These are phyloP conservation scores for Lobophora halterata DNA, from an alignment of 2,888 invertebrate species.

Conservation along the genomic window DNA sequence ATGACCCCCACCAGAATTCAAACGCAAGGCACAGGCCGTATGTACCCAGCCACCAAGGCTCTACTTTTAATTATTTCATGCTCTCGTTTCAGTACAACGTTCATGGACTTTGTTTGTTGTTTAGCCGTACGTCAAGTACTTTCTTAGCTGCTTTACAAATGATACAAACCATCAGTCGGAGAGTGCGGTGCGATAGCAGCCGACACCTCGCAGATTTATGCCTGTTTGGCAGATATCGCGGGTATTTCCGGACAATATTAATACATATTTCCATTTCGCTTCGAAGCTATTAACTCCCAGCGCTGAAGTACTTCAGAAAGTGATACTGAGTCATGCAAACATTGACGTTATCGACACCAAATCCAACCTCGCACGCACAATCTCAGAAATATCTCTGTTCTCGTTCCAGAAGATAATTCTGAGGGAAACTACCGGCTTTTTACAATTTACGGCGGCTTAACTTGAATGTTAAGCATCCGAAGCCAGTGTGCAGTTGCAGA, in stretches of 20 bases:
- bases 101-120: slow-evolving; percentile 13
- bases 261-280: slow-evolving; percentile 69
- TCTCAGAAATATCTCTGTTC: slow-evolving; percentile 16
- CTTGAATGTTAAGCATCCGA: slow-evolving; percentile 36
- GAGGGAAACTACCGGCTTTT: slow-evolving; percentile 33
- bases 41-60: too few relatives aligned
- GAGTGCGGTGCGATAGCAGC: slow-evolving; percentile 70
- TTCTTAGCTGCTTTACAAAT: slow-evolving; percentile 74
- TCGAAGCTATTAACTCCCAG: slow-evolving; percentile 65
- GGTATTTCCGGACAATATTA: slow-evolving; percentile 71
- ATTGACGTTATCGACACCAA: slow-evolving; percentile 26
- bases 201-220: slow-evolving; percentile 76
- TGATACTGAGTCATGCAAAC: slow-evolving; percentile 51
- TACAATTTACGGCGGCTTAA: slow-evolving; percentile 41
- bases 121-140: slow-evolving; percentile 46
- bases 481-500: slow-evolving; percentile 41
- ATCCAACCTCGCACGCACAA: slow-evolving; percentile 16
- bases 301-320: slow-evolving; percentile 66
- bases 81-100: slow-evolving; percentile 1
- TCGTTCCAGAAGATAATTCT: slow-evolving; percentile 19
- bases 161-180: slow-evolving; percentile 75
- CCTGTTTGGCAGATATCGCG: slow-evolving; percentile 54
- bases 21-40: too few relatives aligned
- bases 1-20: too few relatives aligned
- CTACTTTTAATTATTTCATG: neutral